phyloP scores from a whole-genome alignment of 1,140 invertebrate species.

The Hestina assimilis region DNA sequence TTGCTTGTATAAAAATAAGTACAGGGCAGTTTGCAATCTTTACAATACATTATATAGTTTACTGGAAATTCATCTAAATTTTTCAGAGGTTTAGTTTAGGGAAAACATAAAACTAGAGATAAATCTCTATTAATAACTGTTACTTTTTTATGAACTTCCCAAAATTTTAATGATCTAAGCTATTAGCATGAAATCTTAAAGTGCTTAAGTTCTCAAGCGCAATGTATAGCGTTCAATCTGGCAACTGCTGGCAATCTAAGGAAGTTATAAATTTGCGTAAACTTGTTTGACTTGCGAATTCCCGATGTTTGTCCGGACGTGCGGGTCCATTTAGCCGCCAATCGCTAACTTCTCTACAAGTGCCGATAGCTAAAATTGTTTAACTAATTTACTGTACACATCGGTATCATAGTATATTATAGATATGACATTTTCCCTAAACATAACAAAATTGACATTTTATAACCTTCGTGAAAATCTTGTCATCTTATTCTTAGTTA shows the following conservation, averaged over 20 bases:
- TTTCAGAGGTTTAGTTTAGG: too few relatives aligned
- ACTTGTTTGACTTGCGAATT: slow-evolving; percentile 72
- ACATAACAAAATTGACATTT: not conserved
- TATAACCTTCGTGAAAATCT: not conserved
- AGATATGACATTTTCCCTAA: not conserved
- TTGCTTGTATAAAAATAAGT: not conserved
- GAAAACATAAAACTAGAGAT: too few relatives aligned
- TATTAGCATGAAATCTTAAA: slow-evolving; percentile 11
- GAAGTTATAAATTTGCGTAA: slow-evolving; percentile 73
- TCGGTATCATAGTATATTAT: not conserved
- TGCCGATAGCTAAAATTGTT: slow-evolving; percentile 26
- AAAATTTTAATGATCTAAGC: not conserved
- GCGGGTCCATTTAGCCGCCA: slow-evolving; percentile 65
- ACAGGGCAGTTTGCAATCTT: not conserved
- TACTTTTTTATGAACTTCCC: not conserved
- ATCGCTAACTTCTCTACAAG: slow-evolving; percentile 53
- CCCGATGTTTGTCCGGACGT: slow-evolving; percentile 71
- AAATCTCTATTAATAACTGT: too few relatives aligned
- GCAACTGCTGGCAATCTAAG: slow-evolving; percentile 47
- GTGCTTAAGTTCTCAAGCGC: slow-evolving; percentile 2
- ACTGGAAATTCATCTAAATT: too few relatives aligned
- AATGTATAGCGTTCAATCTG: slow-evolving; percentile 3
- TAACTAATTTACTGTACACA: slow-evolving; percentile 15
- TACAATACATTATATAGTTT: not conserved
- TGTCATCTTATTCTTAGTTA: not conserved